phyloP scores from a whole-genome alignment of 64 coral and sea anemone genomes.

The Stichodactyla helianthus region DNA sequence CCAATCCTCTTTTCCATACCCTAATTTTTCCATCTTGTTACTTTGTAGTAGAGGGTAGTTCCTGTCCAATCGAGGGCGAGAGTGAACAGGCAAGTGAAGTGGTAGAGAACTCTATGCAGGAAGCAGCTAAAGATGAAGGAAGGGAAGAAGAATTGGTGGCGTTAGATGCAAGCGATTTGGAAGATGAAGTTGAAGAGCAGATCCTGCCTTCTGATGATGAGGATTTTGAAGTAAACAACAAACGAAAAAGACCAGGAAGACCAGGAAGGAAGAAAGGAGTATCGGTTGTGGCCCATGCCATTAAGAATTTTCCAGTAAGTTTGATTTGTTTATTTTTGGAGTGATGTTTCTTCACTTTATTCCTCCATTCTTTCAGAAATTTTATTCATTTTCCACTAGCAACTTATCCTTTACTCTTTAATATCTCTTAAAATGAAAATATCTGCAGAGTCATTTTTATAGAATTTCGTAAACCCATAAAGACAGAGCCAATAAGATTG shows the following conservation, averaged over 20 bases:
- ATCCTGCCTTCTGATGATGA: conserved; percentile 72
- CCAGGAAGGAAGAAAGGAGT: conserved; percentile 35
- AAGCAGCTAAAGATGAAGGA: conserved; percentile 10
- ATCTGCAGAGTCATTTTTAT: too few species aligned
- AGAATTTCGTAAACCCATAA: too few species aligned
- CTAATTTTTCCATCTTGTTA: neutral
- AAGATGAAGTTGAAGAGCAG: conserved; percentile 55
- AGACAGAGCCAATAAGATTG: too few species aligned
- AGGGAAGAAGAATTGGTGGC: conserved; percentile 28
- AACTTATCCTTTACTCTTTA: neutral
- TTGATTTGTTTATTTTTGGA: neutral
- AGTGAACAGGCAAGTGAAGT: conserved; percentile 25
- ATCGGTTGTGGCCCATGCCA: neutral
- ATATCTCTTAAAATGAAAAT: neutral
- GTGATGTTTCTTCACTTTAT: neutral
- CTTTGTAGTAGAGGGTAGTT: neutral
- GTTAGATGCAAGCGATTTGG: conserved; percentile 50
- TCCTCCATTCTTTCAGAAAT: neutral
- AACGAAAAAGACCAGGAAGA: conserved; percentile 40
- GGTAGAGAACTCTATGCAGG: conserved; percentile 27
- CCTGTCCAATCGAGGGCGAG: neutral
- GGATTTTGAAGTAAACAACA: conserved; percentile 48
- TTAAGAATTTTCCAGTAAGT: conserved; percentile 1
- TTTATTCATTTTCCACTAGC: neutral
- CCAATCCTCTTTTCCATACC: too few species aligned